Conservation (phyloP, 2,113 vertebrate species). For the Saguinus midas region DNA sequence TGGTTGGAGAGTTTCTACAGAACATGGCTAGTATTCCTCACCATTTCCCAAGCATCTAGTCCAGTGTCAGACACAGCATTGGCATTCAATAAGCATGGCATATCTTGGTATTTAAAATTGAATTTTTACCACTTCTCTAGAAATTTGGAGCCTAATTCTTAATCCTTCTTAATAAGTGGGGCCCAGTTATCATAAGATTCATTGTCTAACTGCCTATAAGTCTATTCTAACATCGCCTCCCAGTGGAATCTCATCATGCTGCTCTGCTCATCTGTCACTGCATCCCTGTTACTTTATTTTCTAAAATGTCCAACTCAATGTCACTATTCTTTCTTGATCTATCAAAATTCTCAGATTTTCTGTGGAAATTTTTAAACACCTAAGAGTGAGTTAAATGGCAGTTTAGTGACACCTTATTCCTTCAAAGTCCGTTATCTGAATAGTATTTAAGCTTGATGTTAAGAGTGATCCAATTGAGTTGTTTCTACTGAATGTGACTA, state of each 20-base stretch:
- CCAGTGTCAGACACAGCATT: background rate
- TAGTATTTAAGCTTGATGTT: conserved; percentile 3
- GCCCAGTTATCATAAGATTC: background rate
- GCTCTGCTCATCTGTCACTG: conserved; percentile 39
- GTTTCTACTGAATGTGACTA: conserved; percentile 46
- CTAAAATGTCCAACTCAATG: conserved; percentile 39
- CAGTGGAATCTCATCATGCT: background rate
- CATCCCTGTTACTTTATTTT: conserved; percentile 46
- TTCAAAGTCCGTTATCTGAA: conserved; percentile 48
- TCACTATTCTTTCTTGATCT: conserved; percentile 26
- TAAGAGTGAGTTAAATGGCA: conserved; percentile 32
- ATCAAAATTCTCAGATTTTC: conserved; percentile 46
- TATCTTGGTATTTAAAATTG: background rate
- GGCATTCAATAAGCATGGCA: background rate
- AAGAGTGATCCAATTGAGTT: conserved; percentile 17
- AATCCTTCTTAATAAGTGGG: background rate
- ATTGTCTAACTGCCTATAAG: background rate
- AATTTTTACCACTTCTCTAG: background rate
- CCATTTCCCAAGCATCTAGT: background rate
- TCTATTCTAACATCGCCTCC: background rate
- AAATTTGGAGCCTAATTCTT: conserved; percentile 16
- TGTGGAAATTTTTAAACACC: conserved; percentile 21
- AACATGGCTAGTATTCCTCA: background rate
- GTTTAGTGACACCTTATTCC: conserved; percentile 13
- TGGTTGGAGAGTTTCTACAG: background rate